These are phyloP conservation scores for Lepeophtheirus salmonis DNA, from an alignment of 1,140 invertebrate genomes.

Conservation along the genomic window DNA sequence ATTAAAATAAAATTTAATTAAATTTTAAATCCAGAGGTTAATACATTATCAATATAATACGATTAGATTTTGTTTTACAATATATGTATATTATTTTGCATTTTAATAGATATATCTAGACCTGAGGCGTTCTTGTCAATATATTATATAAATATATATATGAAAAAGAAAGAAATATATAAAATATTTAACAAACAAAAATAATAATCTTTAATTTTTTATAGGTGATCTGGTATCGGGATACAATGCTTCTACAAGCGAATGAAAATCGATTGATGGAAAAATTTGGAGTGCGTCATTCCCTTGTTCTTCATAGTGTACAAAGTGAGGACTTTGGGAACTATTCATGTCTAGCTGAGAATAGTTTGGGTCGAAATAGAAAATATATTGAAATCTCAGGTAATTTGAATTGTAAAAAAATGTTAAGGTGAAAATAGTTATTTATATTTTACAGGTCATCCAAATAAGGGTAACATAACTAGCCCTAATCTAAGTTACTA, in stretches of 20 bases:
- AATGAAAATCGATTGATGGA: conserved; percentile 18
- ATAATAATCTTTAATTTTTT: conserved; percentile 2
- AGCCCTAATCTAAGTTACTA: conserved; percentile 5
- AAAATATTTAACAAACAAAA: not conserved
- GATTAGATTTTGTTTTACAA: too few species aligned
- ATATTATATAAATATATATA: too few species aligned
- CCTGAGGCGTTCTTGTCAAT: too few species aligned
- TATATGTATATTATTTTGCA: too few species aligned
- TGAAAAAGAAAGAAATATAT: too few species aligned
- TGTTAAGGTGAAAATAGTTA: not conserved
- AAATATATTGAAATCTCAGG: conserved; percentile 16
- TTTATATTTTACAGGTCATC: conserved; percentile 5
- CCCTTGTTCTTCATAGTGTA: conserved; percentile 1
- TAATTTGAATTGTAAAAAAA: too few species aligned
- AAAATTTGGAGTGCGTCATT: conserved; percentile 10
- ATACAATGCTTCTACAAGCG: conserved; percentile 16
- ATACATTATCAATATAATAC: too few species aligned
- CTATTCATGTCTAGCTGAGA: conserved; percentile 16
- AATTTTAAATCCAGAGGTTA: too few species aligned
- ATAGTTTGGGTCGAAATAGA: conserved; percentile 7
- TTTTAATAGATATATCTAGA: too few species aligned
- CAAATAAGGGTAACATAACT: conserved; percentile 3
- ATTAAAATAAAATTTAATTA: too few species aligned
- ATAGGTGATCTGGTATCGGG: conserved; percentile 17
- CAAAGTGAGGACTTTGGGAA: conserved; percentile 15